Evolutionary conservation across 2,888 invertebrate genomes (phyloP), one percentile per base, ranked within the genome.

Genomic region (Hofmannophila pseudospretella): DNA sequence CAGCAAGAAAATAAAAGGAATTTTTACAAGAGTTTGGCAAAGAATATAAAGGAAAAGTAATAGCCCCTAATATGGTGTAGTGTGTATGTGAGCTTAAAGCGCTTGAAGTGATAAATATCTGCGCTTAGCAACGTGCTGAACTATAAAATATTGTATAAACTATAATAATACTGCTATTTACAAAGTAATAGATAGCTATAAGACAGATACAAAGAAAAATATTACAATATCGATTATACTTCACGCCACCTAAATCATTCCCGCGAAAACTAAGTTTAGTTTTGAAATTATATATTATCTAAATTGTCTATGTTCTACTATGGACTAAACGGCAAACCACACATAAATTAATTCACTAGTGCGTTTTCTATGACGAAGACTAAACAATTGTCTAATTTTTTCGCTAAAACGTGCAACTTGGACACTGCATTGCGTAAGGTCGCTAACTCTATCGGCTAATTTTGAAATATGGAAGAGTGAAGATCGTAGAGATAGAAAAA

Each of bases 401-500:
- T 67, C 64, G 54, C 70, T 74, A 76, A 20, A 77, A 76, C 85
- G 85, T 86, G 85, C 85, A 84, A 33, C 26, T 49, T 54, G 39
- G 63, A 65, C 62, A 67, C 55, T 63, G 63, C 67, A 51, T 62
- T 71, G 64, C 62, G 53, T 34, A 27, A 35, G 32, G 41, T 53
- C 51, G 45, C 54, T 60, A 39, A 53, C 44, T 44, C 51, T n/a
- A n/a, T 57, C 50, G 51, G 47, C 69, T 72, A 71, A 61, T 63
- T 62, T 76, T 74, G 65, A 82, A 84, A 85, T 60, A 86, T 86
- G 86, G 86, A 86, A 86, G 86, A 86, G 86, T 86, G 85, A 85
- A 85, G 74, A 71, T 71, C 64, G 54, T 54, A 72, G 58, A 70
- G 65, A 67, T 59, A 75, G 51, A 77, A 60, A 69, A 50, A 55